A percentile compares a stretch with the other conserved stretches of the same genome.
Conservation (phyloP, 2,797 vertebrate species). For the Gymnoscopelus braueri region DNA sequence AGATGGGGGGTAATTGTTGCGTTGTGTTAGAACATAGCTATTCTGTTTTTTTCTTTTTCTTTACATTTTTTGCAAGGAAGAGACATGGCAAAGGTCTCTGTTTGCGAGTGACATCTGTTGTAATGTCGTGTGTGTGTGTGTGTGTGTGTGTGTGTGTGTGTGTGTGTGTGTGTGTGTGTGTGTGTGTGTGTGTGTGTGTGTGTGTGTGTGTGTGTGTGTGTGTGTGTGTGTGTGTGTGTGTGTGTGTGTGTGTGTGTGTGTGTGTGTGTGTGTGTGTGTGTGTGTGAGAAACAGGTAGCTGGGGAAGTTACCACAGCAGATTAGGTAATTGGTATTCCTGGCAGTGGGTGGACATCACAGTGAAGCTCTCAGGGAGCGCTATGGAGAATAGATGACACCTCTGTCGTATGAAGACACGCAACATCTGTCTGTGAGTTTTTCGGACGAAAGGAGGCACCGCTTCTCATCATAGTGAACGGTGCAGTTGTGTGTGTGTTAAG, state of each 20-base stretch:
- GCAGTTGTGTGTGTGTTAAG: constrained; percentile 47
- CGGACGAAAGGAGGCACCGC: constrained; percentile 21
- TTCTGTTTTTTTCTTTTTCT: constrained; percentile 12
- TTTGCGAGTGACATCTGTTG: constrained; percentile 14
- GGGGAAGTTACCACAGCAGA: constrained; percentile 69
- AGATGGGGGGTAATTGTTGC: constrained; percentile 20
- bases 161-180: constrained; percentile 21
- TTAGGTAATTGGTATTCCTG: constrained; percentile 47
- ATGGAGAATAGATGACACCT: constrained; percentile 15
- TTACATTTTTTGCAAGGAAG: background rate
- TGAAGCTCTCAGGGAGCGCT: constrained; percentile 10
- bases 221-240: constrained; percentile 9
- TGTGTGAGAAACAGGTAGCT: constrained; percentile 73
- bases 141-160: constrained; percentile 18
- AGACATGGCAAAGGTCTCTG: background rate
- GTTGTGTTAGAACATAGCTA: constrained; percentile 18
- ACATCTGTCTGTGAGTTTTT: constrained; percentile 38
- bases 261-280: constrained; percentile 24
- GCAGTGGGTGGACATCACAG: constrained; percentile 11
- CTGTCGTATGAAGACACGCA: constrained; percentile 12
- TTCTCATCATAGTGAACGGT: constrained; percentile 38
- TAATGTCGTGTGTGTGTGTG: constrained; percentile 34
- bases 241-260: constrained; percentile 25
- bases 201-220: constrained; percentile 24
- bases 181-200: constrained; percentile 16